Percentiles rank a stretch among this genome's conserved stretches.
These are phyloP conservation scores for Lithobates sylvaticus DNA, from an alignment of 2,797 vertebrate species.

Conservation along the genomic window DNA sequence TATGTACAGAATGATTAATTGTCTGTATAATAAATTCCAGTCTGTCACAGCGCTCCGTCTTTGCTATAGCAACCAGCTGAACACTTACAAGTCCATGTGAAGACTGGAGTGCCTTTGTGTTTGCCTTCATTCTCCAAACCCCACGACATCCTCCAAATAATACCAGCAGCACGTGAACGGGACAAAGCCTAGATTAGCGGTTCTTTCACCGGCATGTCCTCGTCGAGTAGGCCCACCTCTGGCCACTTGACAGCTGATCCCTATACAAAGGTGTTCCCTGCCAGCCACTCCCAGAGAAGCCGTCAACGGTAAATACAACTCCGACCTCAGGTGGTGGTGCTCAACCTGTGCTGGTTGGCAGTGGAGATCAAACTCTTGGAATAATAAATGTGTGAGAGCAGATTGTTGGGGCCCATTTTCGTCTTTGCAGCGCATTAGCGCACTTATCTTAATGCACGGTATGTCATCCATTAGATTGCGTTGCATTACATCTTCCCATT, in stretches of 20 bases:
- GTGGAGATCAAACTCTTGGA: no score
- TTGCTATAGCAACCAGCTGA: conserved; percentile 8
- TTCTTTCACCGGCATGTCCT: not conserved
- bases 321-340: no score
- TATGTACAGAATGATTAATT: not conserved
- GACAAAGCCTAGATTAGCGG: not conserved
- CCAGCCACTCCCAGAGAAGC: not conserved
- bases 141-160: not conserved
- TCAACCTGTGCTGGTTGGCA: no score
- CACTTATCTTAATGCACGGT: no score
- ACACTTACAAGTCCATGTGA: not conserved
- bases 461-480: no score
- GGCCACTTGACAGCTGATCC: not conserved
- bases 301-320: no score
- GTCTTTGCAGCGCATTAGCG: no score
- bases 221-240: not conserved
- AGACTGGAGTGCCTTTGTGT: conserved; percentile 3
- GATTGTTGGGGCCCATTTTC: no score
- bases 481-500: no score
- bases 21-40: not conserved
- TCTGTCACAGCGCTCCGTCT: not conserved
- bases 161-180: not conserved
- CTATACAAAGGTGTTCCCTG: not conserved
- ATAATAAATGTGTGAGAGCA: no score
- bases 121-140: not conserved